phyloP scores from a whole-genome alignment of 1,140 invertebrate genomes.

The Rhyacophila brunnea region DNA sequence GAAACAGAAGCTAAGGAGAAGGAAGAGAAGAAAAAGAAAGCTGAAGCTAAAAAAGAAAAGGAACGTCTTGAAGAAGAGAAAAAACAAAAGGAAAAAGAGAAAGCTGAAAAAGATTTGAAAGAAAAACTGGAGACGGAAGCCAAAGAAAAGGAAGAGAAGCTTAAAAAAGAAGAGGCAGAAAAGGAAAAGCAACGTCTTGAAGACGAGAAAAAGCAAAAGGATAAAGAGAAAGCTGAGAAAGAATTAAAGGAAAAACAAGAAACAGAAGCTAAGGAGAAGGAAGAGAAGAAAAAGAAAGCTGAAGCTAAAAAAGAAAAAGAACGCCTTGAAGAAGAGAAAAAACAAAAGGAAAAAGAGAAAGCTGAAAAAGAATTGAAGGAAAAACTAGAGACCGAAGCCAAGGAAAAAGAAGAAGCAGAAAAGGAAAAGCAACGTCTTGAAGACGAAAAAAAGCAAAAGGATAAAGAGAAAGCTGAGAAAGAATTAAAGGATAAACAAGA shows the following conservation, averaged over 20 bases:
- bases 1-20: conserved; percentile 31
- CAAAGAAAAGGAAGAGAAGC: conserved; percentile 38
- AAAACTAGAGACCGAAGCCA: conserved; percentile 32
- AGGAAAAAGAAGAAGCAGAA: conserved; percentile 24
- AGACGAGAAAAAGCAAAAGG: conserved; percentile 5
- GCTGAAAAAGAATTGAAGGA: conserved; percentile 8
- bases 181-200: conserved; percentile 36
- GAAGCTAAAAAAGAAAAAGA: conserved; percentile 29
- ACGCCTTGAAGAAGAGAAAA: no score
- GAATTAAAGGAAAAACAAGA: conserved; percentile 14
- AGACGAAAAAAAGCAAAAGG: conserved; percentile 32
- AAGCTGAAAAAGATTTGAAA: conserved; percentile 26
- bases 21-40: conserved; percentile 15
- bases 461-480: conserved; percentile 29
- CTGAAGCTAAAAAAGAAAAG: conserved; percentile 22
- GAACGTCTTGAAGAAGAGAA: neutral
- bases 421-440: conserved; percentile 34
- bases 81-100: conserved; percentile 14
- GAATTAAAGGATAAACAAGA: conserved; percentile 33
- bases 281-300: conserved; percentile 23
- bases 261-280: conserved; percentile 26
- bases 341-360: conserved; percentile 18
- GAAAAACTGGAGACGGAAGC: conserved; percentile 29
- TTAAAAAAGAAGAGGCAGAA: conserved; percentile 29
- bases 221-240: conserved; percentile 24